Conservation (phyloP, 1,140 invertebrate species). For the Pseudomyrmex gracilis region DNA sequence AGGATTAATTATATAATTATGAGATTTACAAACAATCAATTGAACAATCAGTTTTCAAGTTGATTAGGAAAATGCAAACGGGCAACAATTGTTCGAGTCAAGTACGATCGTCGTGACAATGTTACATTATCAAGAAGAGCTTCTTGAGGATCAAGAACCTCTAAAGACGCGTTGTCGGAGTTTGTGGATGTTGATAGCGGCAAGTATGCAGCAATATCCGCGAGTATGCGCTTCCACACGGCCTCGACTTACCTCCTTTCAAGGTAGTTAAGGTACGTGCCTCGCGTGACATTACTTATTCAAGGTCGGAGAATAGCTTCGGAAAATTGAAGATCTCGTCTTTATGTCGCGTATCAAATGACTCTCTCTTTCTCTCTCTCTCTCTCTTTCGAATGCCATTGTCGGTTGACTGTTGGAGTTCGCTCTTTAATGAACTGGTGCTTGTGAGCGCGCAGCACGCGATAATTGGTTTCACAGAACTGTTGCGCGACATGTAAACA, state of each 20-base stretch:
- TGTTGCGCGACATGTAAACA: background rate
- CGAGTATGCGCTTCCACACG: constrained; percentile 27
- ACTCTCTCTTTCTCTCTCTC: constrained; percentile 18
- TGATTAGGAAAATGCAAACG: background rate
- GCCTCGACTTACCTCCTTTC: constrained; percentile 76
- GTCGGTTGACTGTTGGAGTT: no score
- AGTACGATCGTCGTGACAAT: background rate
- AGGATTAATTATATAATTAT: no score
- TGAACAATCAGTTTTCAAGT: background rate
- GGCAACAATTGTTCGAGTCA: background rate
- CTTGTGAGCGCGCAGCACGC: background rate
- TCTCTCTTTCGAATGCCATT: background rate
- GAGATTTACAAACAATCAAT: background rate
- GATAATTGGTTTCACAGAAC: background rate
- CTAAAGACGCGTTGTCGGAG: constrained; percentile 20
- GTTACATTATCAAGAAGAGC: constrained; percentile 39
- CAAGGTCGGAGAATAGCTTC: constrained; percentile 84
- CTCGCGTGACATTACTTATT: constrained; percentile 81
- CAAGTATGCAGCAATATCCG: constrained; percentile 29
- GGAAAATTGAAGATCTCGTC: constrained; percentile 51
- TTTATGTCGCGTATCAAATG: constrained; percentile 9
- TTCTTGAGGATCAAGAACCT: constrained; percentile 51
- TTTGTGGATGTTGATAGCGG: constrained; percentile 49
- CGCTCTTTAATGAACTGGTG: background rate
- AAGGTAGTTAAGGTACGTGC: constrained; percentile 79